Base-by-base conservation (phyloP, 2,113 vertebrate genomes). In the Toxostoma redivivum region DNA sequence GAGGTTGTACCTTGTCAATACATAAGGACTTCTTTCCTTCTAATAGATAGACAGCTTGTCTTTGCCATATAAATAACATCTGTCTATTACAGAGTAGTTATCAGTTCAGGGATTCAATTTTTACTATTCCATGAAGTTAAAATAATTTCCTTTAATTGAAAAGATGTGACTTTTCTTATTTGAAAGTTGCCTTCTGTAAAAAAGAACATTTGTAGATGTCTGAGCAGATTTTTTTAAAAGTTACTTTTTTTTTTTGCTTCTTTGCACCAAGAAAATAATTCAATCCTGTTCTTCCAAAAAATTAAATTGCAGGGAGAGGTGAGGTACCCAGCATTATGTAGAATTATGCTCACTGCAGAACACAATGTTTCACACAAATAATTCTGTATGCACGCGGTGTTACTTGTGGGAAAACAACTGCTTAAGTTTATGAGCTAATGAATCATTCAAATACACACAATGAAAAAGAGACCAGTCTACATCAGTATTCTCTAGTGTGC, bases 351-450 rank as follows among this genome's bases (percentile, higher is more conserved):
- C 10, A n/a, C 45, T 86, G 66, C 51, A 76, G 81, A 72, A 33
- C n/a, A 76, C 30, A 61, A 5, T 45, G 23, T 81, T 58, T 87
- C 45, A 33, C 53, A 74, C 20, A 83, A 71, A 58, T 74, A 58
- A 67, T 92, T 81, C 31, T 81, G 23, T 81, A 69, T 79, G 66
- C 30, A 8, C 25, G 12, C 13, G 28, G 38, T 72, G 61, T 87
- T 72, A 62, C 40, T 85, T 86, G 44, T 44, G 35, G 70, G 66
- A 87, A 91, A 92, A 80, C 38, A 69, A 35, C 40, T 72, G 35
- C 50, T 94, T 61, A 79, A 65, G 50, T 89, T 94, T 89, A n/a
- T 79, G 73, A 92, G 15, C 40, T 76, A 91, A 89, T 92, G 82
- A 94, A 87, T 95, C 53, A 65, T 85, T 85, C 66, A 90, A 67